These are phyloP conservation scores for Pseudopodoces humilis DNA, from an alignment of 2,113 vertebrate genomes.

Conservation along the genomic window DNA sequence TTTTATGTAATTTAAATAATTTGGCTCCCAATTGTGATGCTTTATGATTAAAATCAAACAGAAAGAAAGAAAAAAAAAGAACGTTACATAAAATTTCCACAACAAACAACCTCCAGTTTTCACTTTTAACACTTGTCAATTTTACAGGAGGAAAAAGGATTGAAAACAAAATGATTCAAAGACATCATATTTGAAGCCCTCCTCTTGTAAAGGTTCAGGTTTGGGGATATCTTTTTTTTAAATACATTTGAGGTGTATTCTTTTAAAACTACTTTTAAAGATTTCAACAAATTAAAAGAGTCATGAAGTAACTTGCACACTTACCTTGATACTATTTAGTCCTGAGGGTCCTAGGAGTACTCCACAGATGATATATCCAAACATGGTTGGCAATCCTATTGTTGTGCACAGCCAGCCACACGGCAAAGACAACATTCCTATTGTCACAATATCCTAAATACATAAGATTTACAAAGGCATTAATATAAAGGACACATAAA, in stretches of 20 bases:
- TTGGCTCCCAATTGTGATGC: background rate
- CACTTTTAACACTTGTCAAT: background rate
- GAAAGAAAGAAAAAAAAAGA: background rate
- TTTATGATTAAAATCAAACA: background rate
- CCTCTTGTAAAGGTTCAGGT: background rate
- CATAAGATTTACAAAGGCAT: background rate
- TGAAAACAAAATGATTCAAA: background rate
- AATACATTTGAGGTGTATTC: background rate
- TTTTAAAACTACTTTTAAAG: background rate
- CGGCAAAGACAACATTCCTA: constrained; percentile 92
- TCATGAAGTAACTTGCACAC: background rate
- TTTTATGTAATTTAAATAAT: background rate
- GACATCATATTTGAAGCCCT: background rate
- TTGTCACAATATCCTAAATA: constrained; percentile 88
- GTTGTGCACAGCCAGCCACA: constrained; percentile 93
- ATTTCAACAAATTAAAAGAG: background rate
- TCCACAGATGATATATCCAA: constrained; percentile 94
- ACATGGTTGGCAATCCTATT: constrained; percentile 93
- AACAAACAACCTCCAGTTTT: background rate
- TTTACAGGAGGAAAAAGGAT: background rate
- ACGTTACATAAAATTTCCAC: background rate
- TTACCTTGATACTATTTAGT: constrained; percentile 94
- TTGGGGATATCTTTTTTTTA: background rate
- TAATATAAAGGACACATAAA: background rate
- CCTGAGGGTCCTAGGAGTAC: constrained; percentile 94